Conservation (phyloP, 2,888 invertebrate genomes). For the Steinernema carpocapsae region DNA sequence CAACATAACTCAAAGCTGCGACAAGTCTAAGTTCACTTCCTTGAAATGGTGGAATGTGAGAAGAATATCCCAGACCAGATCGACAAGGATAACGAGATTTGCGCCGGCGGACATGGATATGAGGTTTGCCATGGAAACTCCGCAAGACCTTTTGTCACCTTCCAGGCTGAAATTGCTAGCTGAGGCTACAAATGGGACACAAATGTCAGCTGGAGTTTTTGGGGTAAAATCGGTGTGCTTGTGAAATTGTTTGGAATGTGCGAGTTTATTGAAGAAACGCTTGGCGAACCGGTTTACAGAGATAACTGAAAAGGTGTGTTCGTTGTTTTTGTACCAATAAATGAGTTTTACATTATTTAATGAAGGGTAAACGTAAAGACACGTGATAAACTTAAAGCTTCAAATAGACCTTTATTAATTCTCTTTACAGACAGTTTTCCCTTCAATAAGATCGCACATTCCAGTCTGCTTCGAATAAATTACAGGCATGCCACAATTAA, state of each 20-base stretch:
- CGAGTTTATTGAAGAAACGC: slow-evolving; percentile 30
- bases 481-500: too few relatives aligned
- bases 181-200: slow-evolving; percentile 36
- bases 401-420: too few relatives aligned
- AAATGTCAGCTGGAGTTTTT: too few relatives aligned
- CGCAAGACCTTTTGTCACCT: slow-evolving; percentile 41
- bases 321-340: too few relatives aligned
- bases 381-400: too few relatives aligned
- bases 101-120: slow-evolving; percentile 75
- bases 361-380: too few relatives aligned
- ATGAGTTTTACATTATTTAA: too few relatives aligned
- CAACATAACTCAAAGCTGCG: not conserved
- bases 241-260: slow-evolving; percentile 31
- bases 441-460: too few relatives aligned
- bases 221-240: slow-evolving; percentile 36
- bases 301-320: too few relatives aligned
- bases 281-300: slow-evolving; percentile 35
- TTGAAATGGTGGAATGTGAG: slow-evolving; percentile 35
- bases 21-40: slow-evolving; percentile 38
- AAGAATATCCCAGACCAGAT: slow-evolving; percentile 27
- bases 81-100: slow-evolving; percentile 31
- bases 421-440: too few relatives aligned
- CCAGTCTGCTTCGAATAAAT: too few relatives aligned
- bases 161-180: slow-evolving; percentile 38
- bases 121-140: slow-evolving; percentile 77